A percentile compares a stretch with the other conserved stretches of the same genome.
These are phyloP conservation scores for Macquaria australasica DNA, from an alignment of 2,113 vertebrate genomes.

Conservation along the genomic window DNA sequence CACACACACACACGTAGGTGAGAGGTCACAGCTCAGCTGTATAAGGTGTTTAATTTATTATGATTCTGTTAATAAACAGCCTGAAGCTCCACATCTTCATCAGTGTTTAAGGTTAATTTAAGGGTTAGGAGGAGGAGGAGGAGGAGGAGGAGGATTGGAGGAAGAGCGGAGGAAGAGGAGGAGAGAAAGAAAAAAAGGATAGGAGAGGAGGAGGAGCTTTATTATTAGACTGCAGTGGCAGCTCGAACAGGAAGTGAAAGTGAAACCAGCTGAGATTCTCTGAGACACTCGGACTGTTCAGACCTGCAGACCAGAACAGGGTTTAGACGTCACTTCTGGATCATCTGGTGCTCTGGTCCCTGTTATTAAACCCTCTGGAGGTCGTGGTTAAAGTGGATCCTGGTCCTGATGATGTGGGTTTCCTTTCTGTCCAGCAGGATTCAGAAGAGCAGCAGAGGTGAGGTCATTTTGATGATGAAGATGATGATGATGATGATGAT, in stretches of 20 bases:
- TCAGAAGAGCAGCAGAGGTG: neutral
- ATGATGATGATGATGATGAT: neutral
- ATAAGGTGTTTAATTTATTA: too few species aligned
- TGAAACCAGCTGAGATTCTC: constrained; percentile 2
- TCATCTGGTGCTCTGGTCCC: neutral
- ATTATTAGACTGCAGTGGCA: neutral
- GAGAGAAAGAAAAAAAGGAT: too few species aligned
- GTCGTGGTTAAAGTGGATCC: neutral
- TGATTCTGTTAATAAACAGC: too few species aligned
- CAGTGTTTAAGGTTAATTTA: too few species aligned
- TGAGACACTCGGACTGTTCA: neutral
- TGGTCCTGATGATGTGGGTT: neutral
- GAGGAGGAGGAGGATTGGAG: too few species aligned
- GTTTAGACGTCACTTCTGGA: neutral
- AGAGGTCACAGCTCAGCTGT: too few species aligned
- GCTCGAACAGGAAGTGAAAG: constrained; percentile 36
- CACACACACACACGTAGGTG: neutral
- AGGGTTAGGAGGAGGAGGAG: too few species aligned
- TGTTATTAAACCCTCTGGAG: neutral
- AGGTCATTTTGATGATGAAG: neutral
- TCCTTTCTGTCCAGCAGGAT: neutral
- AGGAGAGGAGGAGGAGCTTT: neutral
- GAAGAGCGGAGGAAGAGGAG: too few species aligned
- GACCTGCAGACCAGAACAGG: neutral
- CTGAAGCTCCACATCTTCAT: too few species aligned